Conservation (phyloP, 2,888 invertebrate species). For the Chirona hameri region DNA sequence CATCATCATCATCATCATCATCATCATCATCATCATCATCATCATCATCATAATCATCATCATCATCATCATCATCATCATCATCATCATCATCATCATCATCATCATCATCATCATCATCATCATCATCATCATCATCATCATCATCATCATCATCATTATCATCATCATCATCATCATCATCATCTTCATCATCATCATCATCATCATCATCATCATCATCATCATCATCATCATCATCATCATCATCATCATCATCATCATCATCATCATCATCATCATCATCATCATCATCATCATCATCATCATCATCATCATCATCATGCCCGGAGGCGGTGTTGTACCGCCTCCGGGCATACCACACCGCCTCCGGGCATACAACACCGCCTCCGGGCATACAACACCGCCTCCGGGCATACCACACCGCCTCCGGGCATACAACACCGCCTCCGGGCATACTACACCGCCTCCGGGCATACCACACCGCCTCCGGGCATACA, state of each 20-base stretch:
- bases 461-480: too few species aligned
- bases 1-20: too few species aligned
- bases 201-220: slow-evolving; percentile 22
- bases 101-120: slow-evolving; percentile 22
- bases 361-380: too few species aligned
- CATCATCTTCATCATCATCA: slow-evolving; percentile 10
- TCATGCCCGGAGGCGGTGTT: neutral
- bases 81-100: slow-evolving; percentile 22
- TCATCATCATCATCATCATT: slow-evolving; percentile 22
- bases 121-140: slow-evolving; percentile 22
- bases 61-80: too few species aligned
- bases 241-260: slow-evolving; percentile 22
- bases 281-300: slow-evolving; percentile 22
- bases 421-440: too few species aligned
- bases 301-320: slow-evolving; percentile 22
- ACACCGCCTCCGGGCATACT: too few species aligned
- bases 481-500: too few species aligned
- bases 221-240: slow-evolving; percentile 22
- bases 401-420: too few species aligned
- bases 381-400: too few species aligned
- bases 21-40: too few species aligned
- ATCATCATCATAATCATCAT: too few species aligned
- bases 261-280: slow-evolving; percentile 22
- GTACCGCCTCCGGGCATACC: too few species aligned
- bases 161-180: slow-evolving; percentile 22